Base-by-base conservation (phyloP, 2,888 invertebrate species). In the Tiliacea citrago region DNA sequence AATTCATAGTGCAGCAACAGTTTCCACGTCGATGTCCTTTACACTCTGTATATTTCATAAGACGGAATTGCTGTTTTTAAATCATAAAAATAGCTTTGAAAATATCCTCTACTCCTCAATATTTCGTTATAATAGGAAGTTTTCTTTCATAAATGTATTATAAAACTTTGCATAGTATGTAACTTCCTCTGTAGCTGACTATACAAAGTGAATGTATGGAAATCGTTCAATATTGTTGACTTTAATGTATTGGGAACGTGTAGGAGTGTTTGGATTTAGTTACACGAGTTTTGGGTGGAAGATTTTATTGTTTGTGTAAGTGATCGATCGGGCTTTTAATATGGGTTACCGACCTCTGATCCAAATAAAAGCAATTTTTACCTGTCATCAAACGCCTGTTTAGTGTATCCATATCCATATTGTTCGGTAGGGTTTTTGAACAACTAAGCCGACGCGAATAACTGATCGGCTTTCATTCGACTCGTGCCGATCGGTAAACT, bases 221-320 rank as follows among this genome's bases (percentile, higher is more conserved):
- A 79, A 83, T 70, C 67, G 49, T 70, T 83, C 60, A 47, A 65
- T 51, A n/a, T 49, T 72, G 61, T 77, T 82, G 66, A 73, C 78
- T 78, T 63, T 39, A 45, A 39, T 62, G 49, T 58, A 57, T 81
- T 67, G 69, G 29, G 62, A 45, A 77, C 49, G 29, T 13, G 35
- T 39, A 16, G 12, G 5, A 47, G 55, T 62, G 39, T 62, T 81
- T 79, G 61, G 42, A 49, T 73, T 58, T 58, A 55, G 55, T 67
- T 62, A 61, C 21, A 61, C 12, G 42, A 62, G 24, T 57, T 73
- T 58, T 45, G 13, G 12, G 24, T 29, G 4, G 24, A 66, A 60
- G 0, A 55, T 72, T 57, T 55, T 21, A 39, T 35, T 81, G 55
- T 61, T 57, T 53, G 53, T 8, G 9, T 55, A 47, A 49, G 12